phyloP scores from a whole-genome alignment of 2,888 invertebrate species.

The Crepidodera aurea region DNA sequence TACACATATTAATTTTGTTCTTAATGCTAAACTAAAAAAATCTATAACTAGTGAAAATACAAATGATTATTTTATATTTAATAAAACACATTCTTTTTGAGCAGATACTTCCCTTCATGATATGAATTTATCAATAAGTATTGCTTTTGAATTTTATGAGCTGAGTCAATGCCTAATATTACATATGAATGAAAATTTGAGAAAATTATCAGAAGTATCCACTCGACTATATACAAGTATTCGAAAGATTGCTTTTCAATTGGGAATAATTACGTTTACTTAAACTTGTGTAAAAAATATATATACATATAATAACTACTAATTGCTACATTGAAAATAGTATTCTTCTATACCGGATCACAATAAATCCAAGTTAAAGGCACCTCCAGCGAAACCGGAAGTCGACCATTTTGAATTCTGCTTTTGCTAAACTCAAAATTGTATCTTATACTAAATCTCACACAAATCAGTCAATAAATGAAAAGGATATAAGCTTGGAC shows the following conservation, averaged over 20 bases:
- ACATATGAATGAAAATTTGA: slow-evolving; percentile 43
- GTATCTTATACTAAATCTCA: too few relatives aligned
- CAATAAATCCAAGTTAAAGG: too few relatives aligned
- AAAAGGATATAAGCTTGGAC: too few relatives aligned
- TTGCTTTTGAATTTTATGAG: slow-evolving; percentile 45
- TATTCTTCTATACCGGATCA: slow-evolving; percentile 3
- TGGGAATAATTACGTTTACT: slow-evolving; percentile 45
- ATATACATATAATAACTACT: slow-evolving; percentile 48
- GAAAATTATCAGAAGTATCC: slow-evolving; percentile 48
- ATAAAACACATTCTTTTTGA: slow-evolving; percentile 50
- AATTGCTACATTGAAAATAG: slow-evolving; percentile 20
- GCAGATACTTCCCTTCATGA: slow-evolving; percentile 52
- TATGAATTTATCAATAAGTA: slow-evolving; percentile 49
- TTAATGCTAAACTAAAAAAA: slow-evolving; percentile 59
- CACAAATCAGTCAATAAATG: too few relatives aligned
- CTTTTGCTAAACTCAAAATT: too few relatives aligned
- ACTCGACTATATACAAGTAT: slow-evolving; percentile 53
- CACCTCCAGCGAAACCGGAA: too few relatives aligned
- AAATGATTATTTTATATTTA: slow-evolving; percentile 49
- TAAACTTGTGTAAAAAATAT: slow-evolving; percentile 52
- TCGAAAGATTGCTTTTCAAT: slow-evolving; percentile 53
- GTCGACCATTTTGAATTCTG: too few relatives aligned
- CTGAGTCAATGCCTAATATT: slow-evolving; percentile 43
- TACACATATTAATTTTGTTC: slow-evolving; percentile 59
- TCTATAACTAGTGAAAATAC: slow-evolving; percentile 58